Evolutionary conservation across 2,113 vertebrate species (phyloP), one percentile per base, ranked within the genome.

Genomic region (Uria lomvia): DNA sequence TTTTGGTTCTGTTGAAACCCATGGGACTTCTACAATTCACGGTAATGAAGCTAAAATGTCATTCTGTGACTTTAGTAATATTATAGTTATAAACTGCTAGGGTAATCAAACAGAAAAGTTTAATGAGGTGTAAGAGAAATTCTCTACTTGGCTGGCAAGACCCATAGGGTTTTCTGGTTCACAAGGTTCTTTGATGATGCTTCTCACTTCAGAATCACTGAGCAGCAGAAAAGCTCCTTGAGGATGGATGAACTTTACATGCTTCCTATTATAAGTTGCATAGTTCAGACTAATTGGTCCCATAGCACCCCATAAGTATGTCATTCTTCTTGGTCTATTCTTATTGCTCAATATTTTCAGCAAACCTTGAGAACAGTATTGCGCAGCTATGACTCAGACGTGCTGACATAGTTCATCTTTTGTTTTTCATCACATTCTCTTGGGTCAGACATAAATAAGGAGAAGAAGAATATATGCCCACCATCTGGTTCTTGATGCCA

Each of bases 281-380:
- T 79, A 70, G 55, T 81, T 94, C 52, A 68, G n/a, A 34, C 45
- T 95, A 92, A 95, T 86, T 90, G 94, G 76, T 95, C 86, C 91
- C 84, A 13, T 10, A 81, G 79, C 80, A 91, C 34, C 94, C 50
- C 15, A 1, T 70, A 89, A 79, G 20, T 56, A 62, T 65, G 34
- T 56, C 20, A 11, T 63, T 83, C 56, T 56, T 94, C 73, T 80
- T 78, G 26, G 20, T 72, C 62, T 87, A 1, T 66, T 91, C 56
- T 85, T 23, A 62, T 68, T 78, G 68, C 86, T 94, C 34, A 82
- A 3, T 72, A 27, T 92, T 87, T 91, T 82, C 76, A 59, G 43
- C 32, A 86, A 84, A 68, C 42, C 62, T 77, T 63, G 49, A 92
- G 70, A 62, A 47, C 56, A 43, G 49, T 49, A 26, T 62, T 2